Base-by-base conservation (phyloP, 2,888 invertebrate genomes). In the Callinectes sapidus region DNA sequence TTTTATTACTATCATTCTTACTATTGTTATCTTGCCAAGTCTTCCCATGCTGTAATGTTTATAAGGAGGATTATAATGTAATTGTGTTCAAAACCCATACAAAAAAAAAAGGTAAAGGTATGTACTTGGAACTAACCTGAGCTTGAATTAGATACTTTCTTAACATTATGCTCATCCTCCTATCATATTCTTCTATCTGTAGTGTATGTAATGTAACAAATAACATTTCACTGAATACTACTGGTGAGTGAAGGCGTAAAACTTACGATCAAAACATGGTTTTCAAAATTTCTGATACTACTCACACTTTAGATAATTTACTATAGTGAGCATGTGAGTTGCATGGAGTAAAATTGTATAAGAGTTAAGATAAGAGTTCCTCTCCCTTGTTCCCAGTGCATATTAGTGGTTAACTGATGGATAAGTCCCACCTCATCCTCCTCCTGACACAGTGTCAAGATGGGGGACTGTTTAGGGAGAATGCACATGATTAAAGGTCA, bases 31-130 rank as follows among this genome's bases (percentile, higher is more conserved):
- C 28, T 77, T 77, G 28, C 71, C 13, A 81, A n/a, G 81, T 81
- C n/a, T 81, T 81, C 35, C 81, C 81, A 81, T 81, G 32, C 81
- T 32, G 32, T 16, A 61, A 61, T 61, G 61, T 81, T 32, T 81
- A 28, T 35, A 35, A 71, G 5, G 71, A 71, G 71, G 71, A 71
- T 71, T 71, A n/a, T 13, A 28, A 1, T 71, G n/a, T 71, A 71
- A 28, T 71, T 71, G 61, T 61, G 18, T 61, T 61, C 23, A 61
- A 61, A 23, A 1, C 55, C 18, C 23, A 61, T 55, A 23, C 23
- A 61, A 71, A 28, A 10, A 28, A 10, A 71, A n/a, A 8, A 28
- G 2, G 23, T 71, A 71, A 28, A 28, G 13, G 71, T 23, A 28
- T 28, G 28, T 3, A n/a, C n/a, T n/a, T n/a, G 28, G 28, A 71